These are phyloP conservation scores for Motacilla tschutschensis DNA, from an alignment of 2,113 vertebrate genomes.

Conservation along the genomic window DNA sequence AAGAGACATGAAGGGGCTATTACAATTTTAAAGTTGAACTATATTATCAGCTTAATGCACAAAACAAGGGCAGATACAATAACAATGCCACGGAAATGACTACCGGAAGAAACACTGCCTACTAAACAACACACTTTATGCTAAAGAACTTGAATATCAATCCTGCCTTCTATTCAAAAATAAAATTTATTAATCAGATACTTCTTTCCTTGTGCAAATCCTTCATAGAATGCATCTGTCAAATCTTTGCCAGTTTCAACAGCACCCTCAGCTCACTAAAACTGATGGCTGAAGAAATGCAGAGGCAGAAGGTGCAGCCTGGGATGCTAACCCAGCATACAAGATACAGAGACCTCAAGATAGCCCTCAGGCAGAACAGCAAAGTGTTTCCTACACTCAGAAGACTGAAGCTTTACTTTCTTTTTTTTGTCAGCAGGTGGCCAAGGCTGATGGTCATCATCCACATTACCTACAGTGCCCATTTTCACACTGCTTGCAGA, in stretches of 20 bases:
- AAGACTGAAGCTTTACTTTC: neutral
- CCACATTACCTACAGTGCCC: neutral
- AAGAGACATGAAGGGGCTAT: neutral
- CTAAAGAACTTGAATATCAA: neutral
- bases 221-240: neutral
- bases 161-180: neutral
- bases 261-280: neutral
- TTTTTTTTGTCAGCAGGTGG: neutral
- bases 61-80: neutral
- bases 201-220: neutral
- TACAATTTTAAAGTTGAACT: neutral
- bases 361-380: neutral
- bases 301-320: neutral
- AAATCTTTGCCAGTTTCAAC: neutral
- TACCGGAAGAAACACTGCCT: neutral
- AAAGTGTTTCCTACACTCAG: neutral
- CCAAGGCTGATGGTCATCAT: neutral
- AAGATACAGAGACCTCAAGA: neutral
- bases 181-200: neutral
- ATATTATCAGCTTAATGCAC: neutral
- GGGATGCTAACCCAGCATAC: neutral
- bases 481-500: neutral
- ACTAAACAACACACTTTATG: neutral
- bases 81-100: neutral
- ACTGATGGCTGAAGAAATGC: accelerated